Percentiles rank a stretch among this genome's conserved stretches.
Conservation (phyloP, 2,888 invertebrate genomes). For the Caprella mutica region DNA sequence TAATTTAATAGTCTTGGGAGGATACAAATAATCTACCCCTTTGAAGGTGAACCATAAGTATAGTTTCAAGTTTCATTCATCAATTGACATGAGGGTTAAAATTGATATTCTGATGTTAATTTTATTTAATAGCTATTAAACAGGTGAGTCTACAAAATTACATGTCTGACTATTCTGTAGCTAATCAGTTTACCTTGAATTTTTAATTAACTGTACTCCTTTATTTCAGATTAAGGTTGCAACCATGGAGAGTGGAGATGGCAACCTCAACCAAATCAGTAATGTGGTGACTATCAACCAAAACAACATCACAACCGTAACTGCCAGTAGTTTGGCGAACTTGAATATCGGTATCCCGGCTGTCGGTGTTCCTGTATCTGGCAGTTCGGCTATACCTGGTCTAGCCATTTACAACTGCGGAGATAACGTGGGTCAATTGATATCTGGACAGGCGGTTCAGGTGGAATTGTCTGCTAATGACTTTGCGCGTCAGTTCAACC, state of each 20-base stretch:
- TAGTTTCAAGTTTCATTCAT: too few relatives aligned
- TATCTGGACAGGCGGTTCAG: conserved; percentile 27
- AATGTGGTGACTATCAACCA: conserved; percentile 7
- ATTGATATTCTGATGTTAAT: too few relatives aligned
- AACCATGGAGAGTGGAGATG: neutral
- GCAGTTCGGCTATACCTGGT: conserved; percentile 14
- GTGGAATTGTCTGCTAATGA: conserved; percentile 30
- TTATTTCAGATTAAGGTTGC: too few relatives aligned
- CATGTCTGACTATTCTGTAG: neutral
- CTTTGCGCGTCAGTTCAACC: conserved; percentile 31
- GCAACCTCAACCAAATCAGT: neutral
- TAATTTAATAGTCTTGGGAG: too few relatives aligned
- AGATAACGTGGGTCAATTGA: conserved; percentile 24
- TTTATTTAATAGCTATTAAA: too few relatives aligned
- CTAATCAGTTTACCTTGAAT: neutral
- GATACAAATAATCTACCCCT: too few relatives aligned
- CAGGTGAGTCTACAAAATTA: too few relatives aligned
- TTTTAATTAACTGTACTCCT: too few relatives aligned
- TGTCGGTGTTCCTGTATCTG: conserved; percentile 13
- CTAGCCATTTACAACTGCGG: conserved; percentile 30
- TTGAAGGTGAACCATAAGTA: too few relatives aligned
- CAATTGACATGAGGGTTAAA: too few relatives aligned
- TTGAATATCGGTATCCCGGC: conserved; percentile 17
- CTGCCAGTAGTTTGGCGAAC: conserved; percentile 1
- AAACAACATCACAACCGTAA: conserved; percentile 3